Conservation (phyloP, 2,888 invertebrate species). For the Pristionchus fissidentatus region DNA sequence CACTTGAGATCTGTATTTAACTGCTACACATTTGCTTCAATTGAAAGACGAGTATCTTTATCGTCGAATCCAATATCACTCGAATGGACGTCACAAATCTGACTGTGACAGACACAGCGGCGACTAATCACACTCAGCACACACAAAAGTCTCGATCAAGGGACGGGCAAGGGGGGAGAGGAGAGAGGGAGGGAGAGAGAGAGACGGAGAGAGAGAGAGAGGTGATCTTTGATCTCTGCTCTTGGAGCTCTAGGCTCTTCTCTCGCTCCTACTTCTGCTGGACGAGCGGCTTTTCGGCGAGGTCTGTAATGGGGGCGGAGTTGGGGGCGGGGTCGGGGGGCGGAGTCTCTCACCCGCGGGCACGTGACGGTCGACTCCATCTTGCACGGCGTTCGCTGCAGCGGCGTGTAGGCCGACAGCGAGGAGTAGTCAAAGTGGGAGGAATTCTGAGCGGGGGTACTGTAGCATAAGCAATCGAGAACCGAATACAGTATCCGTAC, state of each 20-base stretch:
- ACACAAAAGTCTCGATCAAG: neutral
- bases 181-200: neutral
- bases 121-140: neutral
- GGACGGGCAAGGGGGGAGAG: neutral
- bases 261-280: slow-evolving; percentile 25
- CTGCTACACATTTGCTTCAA: neutral
- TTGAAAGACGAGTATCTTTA: slow-evolving; percentile 43
- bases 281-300: slow-evolving; percentile 19
- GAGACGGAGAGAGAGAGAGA: too few species aligned
- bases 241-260: neutral
- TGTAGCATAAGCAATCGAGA: neutral
- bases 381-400: slow-evolving; percentile 23
- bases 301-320: neutral
- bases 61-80: slow-evolving; percentile 43
- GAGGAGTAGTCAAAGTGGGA: slow-evolving; percentile 39
- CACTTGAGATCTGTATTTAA: neutral
- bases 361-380: slow-evolving; percentile 2
- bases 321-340: neutral
- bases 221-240: slow-evolving; percentile 13
- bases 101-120: too few species aligned
- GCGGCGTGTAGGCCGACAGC: slow-evolving; percentile 9
- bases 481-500: neutral
- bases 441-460: neutral
- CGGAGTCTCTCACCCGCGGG: neutral
- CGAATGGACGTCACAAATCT: slow-evolving; percentile 27